Evolutionary conservation across 2,888 invertebrate species (phyloP).

Genomic region (Amphipyra tragopoginis): DNA sequence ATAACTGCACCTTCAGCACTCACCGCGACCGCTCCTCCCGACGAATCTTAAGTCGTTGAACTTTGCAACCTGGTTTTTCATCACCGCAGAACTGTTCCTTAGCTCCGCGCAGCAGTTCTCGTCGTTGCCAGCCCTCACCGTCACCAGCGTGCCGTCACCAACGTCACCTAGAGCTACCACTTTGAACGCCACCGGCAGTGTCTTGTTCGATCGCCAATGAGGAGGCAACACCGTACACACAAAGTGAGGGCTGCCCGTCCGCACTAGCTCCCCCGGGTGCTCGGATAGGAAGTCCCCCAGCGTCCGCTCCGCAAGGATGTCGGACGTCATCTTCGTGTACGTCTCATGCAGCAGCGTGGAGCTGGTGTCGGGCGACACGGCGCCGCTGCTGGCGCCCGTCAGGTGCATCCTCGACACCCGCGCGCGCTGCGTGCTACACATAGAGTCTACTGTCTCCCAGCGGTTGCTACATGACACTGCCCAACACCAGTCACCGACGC

Average conservation of each 20-base stretch:
- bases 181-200: conserved; percentile 98
- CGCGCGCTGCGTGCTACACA: conserved; percentile 88
- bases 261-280: conserved; percentile 97
- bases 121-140: conserved; percentile 98
- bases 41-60: conserved; percentile 99
- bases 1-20: conserved; percentile 91
- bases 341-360: conserved; percentile 94
- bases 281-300: conserved; percentile 96
- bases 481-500: conserved; percentile 68
- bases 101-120: conserved; percentile 99
- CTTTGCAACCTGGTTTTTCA: conserved; percentile 99
- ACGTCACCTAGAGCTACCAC: conserved; percentile 98
- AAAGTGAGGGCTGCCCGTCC: conserved; percentile 98
- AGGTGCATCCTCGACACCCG: conserved; percentile 89
- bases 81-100: conserved; percentile 97
- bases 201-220: conserved; percentile 99
- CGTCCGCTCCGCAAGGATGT: conserved; percentile 96
- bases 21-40: conserved; percentile 99
- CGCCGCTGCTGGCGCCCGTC: conserved; percentile 87
- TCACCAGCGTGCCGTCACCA: conserved; percentile 98
- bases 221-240: conserved; percentile 98
- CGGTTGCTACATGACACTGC: conserved; percentile 79
- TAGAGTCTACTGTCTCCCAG: conserved; percentile 73
- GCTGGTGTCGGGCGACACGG: conserved; percentile 93
- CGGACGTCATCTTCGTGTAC: conserved; percentile 96